Base-by-base conservation (phyloP, 2,113 vertebrate genomes). In the Callionymus lyra region DNA sequence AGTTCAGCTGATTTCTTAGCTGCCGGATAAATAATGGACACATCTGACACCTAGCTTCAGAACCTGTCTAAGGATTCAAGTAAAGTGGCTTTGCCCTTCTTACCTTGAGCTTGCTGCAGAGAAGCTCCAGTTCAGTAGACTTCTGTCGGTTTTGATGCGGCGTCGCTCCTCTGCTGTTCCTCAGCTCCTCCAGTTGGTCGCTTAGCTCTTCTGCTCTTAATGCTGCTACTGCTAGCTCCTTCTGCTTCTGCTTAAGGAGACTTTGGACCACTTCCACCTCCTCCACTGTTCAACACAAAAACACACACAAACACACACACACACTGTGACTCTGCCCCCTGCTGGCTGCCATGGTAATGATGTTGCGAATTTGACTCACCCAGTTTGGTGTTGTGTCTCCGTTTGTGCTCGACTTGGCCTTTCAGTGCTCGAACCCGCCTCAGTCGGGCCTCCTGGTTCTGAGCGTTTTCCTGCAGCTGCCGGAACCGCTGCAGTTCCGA, bases 41-140 rank as follows among this genome's bases (percentile, higher is more conserved):
- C 13, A n/a, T n/a, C 6, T 4, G 34, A 5, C 10, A 10, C 6
- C 11, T 10, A 8, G 10, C 34, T 8, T 36, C 14, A 32, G 6
- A 16, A 40, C 8, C 1, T 40, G 17, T 4, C 2, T 31, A 11
- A 42, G n/a, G 12, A n/a, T 5, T 4, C n/a, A 6, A 10, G 2
- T 8, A 14, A 9, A 31, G 12, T 27, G 6, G 27, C 21, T 9
- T 12, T 1, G 0, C 10, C 12, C 2, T 1, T 4, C 16, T 47
- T 64, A 96, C 94, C 91, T 98, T 91, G 63, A 97, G 86, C 45
- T 98, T 94, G 77, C 88, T 91, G 53, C 91, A 91, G 4, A 97
- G 84, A 1, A 86, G 81, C 43, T 94, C 88, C 0, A 97, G 89
- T 68, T 94, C 92, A 0, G 84, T 85, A 4, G 89, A 79, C 46